phyloP scores from a whole-genome alignment of 2,797 vertebrate species.

The Antrozous pallidus region DNA sequence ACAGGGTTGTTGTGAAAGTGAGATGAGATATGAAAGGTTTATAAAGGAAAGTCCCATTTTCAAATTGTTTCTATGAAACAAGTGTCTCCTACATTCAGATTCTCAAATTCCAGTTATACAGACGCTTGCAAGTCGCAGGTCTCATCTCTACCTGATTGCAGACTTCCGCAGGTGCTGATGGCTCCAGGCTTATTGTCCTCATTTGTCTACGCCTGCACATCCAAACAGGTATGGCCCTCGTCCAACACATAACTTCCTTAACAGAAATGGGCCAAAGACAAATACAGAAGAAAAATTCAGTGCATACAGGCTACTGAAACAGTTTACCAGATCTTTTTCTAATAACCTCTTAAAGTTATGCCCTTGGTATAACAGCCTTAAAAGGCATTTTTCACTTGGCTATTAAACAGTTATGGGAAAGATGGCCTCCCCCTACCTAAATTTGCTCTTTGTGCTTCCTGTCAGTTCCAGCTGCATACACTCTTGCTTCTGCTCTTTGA shows the following conservation, averaged over 20 bases:
- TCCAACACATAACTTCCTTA: not conserved
- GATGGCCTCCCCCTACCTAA: not conserved
- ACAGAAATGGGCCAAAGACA: conserved; percentile 42
- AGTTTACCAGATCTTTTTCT: not conserved
- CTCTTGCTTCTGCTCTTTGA: conserved; percentile 3
- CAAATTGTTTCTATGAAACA: not conserved
- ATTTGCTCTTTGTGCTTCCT: not conserved
- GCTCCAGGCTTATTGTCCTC: not conserved
- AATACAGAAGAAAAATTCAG: not conserved
- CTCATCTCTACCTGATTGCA: not conserved
- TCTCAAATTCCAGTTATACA: not conserved
- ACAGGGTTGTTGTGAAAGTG: not conserved
- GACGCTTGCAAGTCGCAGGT: not conserved
- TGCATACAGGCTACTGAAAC: not conserved
- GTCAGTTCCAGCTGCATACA: not conserved
- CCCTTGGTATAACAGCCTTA: not conserved
- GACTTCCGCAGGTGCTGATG: conserved; percentile 1
- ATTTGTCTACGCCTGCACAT: not conserved
- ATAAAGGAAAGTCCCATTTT: conserved; percentile 46
- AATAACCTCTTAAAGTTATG: not conserved
- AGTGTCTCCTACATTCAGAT: not conserved
- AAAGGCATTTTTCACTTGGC: not conserved
- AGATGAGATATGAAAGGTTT: conserved; percentile 10
- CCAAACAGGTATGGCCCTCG: not conserved
- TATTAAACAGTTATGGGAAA: not conserved